phyloP scores from a whole-genome alignment of 2,113 vertebrate species.

The Tenebrosternarchus preto region DNA sequence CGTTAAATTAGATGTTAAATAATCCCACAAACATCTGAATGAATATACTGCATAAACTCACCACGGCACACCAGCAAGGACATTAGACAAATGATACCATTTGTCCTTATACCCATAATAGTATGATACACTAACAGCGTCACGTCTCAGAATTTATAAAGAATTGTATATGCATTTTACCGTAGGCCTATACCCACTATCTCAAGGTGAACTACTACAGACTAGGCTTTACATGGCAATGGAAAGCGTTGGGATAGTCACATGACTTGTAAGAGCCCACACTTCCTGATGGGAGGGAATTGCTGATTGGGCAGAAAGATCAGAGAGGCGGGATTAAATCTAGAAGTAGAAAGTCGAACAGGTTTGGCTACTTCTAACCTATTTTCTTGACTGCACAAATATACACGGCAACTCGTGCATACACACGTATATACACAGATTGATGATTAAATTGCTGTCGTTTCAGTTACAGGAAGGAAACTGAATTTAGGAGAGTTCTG shows the following conservation, averaged over 20 bases:
- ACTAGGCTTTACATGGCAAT: no score
- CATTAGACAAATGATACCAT: not conserved
- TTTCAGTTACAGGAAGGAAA: not conserved
- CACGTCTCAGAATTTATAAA: not conserved
- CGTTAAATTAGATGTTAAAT: not conserved
- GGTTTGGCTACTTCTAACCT: conserved; percentile 61
- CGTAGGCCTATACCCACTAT: no score
- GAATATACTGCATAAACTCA: not conserved
- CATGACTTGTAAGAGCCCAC: conserved; percentile 34
- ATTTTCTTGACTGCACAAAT: conserved; percentile 15
- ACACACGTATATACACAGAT: not conserved
- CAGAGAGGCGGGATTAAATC: conserved; percentile 52
- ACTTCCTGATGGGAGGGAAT: conserved; percentile 46
- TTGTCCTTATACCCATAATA: not conserved
- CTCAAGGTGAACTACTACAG: no score
- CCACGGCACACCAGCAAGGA: not conserved
- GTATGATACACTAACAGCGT: not conserved
- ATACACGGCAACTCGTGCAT: not conserved
- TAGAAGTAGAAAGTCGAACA: conserved; percentile 65
- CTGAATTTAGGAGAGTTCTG: conserved; percentile 2
- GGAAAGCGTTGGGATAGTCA: conserved; percentile 41
- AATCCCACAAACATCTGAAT: not conserved
- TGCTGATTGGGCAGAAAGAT: conserved; percentile 51
- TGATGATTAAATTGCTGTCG: not conserved
- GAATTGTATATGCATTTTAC: no score